Evolutionary conservation across 2,113 vertebrate species (phyloP).

Genomic region (Xiphophorus maculatus): DNA sequence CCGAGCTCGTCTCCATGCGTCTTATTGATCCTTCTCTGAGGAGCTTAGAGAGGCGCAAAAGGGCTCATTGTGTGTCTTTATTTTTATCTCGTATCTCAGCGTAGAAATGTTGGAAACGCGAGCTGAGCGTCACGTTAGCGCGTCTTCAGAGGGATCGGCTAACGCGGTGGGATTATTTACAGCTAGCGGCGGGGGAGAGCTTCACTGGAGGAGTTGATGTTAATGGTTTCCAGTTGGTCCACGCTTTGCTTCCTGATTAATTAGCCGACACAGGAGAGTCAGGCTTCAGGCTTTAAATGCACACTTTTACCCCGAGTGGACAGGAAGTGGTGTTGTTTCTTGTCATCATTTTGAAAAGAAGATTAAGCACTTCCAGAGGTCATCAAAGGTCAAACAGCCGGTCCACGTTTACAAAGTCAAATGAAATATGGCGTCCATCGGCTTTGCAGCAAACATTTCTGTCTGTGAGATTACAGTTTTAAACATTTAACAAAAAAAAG

Average conservation of each 20-base stretch:
- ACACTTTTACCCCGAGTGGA: not conserved
- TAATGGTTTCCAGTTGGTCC: slow-evolving; percentile 2
- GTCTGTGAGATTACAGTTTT: too few relatives aligned
- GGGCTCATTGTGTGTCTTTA: slow-evolving; percentile 13
- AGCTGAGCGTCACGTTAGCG: slow-evolving; percentile 23
- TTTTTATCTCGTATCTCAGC: slow-evolving; percentile 26
- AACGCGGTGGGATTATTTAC: slow-evolving; percentile 22
- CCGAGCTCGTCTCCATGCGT: slow-evolving; percentile 19
- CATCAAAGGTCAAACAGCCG: too few relatives aligned
- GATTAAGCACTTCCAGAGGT: too few relatives aligned
- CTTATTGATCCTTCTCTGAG: slow-evolving; percentile 45
- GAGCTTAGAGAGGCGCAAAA: slow-evolving; percentile 11
- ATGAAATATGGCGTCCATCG: too few relatives aligned
- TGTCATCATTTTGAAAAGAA: too few relatives aligned
- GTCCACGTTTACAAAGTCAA: too few relatives aligned
- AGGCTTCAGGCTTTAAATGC: too few relatives aligned
- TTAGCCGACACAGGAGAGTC: not conserved
- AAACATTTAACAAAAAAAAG: too few relatives aligned
- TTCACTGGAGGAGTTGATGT: slow-evolving; percentile 6
- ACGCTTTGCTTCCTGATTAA: not conserved
- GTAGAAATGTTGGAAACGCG: slow-evolving; percentile 6
- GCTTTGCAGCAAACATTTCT: too few relatives aligned
- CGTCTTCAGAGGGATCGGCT: slow-evolving; percentile 20
- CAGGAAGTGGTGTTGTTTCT: not conserved
- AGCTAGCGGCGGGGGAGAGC: not conserved